Evolutionary conservation across 2,113 vertebrate species (phyloP), one percentile per base, ranked within the genome.

Genomic region (Rhinolophus sinicus): DNA sequence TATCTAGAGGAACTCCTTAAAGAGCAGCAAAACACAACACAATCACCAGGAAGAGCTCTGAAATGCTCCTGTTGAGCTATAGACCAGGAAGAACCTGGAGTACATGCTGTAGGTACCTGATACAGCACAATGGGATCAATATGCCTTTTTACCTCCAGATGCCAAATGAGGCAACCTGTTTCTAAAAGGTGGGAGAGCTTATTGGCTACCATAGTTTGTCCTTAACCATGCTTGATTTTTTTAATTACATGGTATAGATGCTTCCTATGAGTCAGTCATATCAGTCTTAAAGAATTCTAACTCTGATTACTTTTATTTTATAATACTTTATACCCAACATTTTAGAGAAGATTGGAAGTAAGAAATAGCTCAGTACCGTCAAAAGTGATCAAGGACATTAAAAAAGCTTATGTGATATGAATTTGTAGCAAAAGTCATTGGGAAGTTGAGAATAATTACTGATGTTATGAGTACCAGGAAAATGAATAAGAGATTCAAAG

Each of bases 51-150:
- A 50, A 78, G 44, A 76, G 28, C 16, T 44, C 40, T 15, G 6
- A 67, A 38, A 26, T 33, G 26, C 15, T 76, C 28, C 8, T 35
- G 30, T 30, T 6, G 6, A 44, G 12, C 11, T 44, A 2, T 2
- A 38, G 85, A 47, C 38, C 50, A 35, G 56, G 50, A 76, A 70
- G 12, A 80, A 58, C 0, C 24, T 69, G 35, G 16, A 24, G 15
- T 22, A 30, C 5, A 8, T 0, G 3, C 2, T 7, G 0, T 3
- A 19, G 62, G 5, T 10, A 2, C 9, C 16, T 16, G 54, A 7
- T 2, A 26, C 5, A 35, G 16, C 47, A 0, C 1, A 5, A 1
- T 0, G 21, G 21, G 78, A 4, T 10, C 28, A 15, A 67, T 3
- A 8, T 0, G 8, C 6, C 22, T 40, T 73, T 90, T 52, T 0